A percentile compares a stretch with the other conserved stretches of the same genome.
These are phyloP conservation scores for Sminthopsis crassicaudata DNA, from an alignment of 2,113 vertebrate genomes.

Conservation along the genomic window DNA sequence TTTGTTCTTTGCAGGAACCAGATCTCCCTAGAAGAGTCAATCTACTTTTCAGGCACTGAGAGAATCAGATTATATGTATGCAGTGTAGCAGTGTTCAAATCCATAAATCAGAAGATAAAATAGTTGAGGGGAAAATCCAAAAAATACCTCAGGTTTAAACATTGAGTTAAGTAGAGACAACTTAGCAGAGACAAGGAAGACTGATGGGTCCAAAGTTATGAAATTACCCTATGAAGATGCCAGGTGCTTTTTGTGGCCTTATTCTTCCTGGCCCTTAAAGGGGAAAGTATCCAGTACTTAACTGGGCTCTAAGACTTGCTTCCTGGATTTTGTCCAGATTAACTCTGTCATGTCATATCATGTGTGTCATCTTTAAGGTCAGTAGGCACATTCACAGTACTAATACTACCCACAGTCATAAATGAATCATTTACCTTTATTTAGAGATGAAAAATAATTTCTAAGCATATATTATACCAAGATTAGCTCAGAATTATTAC, in stretches of 20 bases:
- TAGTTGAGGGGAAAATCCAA: background rate
- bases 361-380: background rate
- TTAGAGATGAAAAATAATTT: conserved; percentile 17
- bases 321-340: background rate
- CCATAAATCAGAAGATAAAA: background rate
- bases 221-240: background rate
- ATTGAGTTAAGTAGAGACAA: background rate
- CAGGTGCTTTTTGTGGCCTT: background rate
- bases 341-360: background rate
- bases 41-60: too few relatives aligned
- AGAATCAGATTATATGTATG: background rate
- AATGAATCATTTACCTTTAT: conserved; percentile 19
- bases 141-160: background rate
- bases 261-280: background rate
- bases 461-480: background rate
- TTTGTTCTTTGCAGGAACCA: too few relatives aligned
- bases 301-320: background rate
- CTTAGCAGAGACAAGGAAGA: background rate
- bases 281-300: background rate
- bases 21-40: too few relatives aligned
- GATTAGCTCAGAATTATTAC: background rate
- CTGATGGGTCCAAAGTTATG: background rate
- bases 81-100: background rate
- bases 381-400: background rate
- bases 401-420: background rate